Evolutionary conservation across 2,888 invertebrate genomes (phyloP).

Genomic region (Creontiades dilutus): DNA sequence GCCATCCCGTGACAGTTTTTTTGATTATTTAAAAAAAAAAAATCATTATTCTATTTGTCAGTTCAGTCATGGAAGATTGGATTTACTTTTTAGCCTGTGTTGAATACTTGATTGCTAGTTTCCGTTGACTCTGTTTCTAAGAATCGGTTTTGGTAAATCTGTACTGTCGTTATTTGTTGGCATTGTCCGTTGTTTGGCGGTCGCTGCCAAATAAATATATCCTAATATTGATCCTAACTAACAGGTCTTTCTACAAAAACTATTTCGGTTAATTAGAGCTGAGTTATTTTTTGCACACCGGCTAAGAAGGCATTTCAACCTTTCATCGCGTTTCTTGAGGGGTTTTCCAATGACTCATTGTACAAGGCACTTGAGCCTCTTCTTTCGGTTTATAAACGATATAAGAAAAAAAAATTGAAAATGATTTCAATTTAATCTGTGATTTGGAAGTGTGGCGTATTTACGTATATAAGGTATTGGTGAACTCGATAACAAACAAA

Average conservation of each 20-base stretch:
- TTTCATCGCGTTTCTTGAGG: not conserved
- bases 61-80: too few species aligned
- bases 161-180: too few species aligned
- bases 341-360: conserved; percentile 8
- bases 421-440: conserved; percentile 67
- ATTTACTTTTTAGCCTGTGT: too few species aligned
- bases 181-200: too few species aligned
- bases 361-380: conserved; percentile 55
- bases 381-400: conserved; percentile 40
- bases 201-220: too few species aligned
- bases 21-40: not conserved
- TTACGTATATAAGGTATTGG: conserved; percentile 58
- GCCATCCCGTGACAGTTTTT: not conserved
- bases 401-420: conserved; percentile 42
- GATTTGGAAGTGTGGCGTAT: conserved; percentile 66
- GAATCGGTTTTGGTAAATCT: too few species aligned
- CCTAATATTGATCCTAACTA: too few species aligned
- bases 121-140: too few species aligned
- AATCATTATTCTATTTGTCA: too few species aligned
- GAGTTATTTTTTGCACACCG: not conserved
- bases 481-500: conserved; percentile 56
- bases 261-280: too few species aligned
- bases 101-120: too few species aligned
- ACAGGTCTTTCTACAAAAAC: too few species aligned
- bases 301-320: not conserved